Conservation (phyloP, 2,888 invertebrate genomes). For the Pyrgus malvae region DNA sequence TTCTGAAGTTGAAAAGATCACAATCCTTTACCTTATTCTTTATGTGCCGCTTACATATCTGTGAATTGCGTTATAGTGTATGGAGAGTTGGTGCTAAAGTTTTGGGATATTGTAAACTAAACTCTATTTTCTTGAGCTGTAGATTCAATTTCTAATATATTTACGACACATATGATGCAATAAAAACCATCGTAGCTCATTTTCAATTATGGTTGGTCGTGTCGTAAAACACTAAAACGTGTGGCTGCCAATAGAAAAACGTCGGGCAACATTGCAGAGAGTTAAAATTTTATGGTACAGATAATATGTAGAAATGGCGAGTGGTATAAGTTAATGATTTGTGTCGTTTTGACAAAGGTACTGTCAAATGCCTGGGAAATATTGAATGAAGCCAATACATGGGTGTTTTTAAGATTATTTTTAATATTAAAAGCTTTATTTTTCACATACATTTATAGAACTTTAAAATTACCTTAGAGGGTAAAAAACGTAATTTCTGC, state of each 20-base stretch:
- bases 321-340: no score
- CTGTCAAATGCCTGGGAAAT: no score
- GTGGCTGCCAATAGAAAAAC: constrained; percentile 40
- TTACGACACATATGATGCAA: constrained; percentile 14
- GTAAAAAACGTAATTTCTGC: no score
- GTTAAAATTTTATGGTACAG: constrained; percentile 29
- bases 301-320: constrained; percentile 3
- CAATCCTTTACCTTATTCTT: background rate
- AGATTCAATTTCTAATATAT: background rate
- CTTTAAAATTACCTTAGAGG: no score
- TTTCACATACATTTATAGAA: no score
- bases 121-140: background rate
- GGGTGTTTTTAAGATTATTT: no score
- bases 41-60: background rate
- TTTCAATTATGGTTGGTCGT: constrained; percentile 48
- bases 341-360: no score
- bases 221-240: constrained; percentile 43
- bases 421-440: no score
- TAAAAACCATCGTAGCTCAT: constrained; percentile 39
- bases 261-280: constrained; percentile 40
- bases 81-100: background rate
- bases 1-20: background rate
- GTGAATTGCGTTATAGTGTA: background rate
- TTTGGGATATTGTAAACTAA: background rate
- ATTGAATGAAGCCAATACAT: no score